These are phyloP conservation scores for Drosophila dunni DNA, from an alignment of 1,140 invertebrate genomes.

Conservation along the genomic window DNA sequence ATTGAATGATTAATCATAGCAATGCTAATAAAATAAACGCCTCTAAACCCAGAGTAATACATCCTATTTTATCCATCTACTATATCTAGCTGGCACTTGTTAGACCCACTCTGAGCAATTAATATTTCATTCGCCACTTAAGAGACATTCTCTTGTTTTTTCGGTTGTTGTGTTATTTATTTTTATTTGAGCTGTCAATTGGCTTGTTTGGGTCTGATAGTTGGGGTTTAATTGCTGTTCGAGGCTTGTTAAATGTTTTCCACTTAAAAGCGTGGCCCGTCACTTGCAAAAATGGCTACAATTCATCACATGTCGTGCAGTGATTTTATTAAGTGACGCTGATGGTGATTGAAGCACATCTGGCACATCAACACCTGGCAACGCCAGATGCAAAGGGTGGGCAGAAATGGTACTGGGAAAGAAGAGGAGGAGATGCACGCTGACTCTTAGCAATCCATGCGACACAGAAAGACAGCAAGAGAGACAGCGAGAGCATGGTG, in stretches of 20 bases:
- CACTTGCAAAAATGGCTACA: slow-evolving; percentile 61
- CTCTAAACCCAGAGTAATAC: too few species aligned
- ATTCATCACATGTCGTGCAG: slow-evolving; percentile 75
- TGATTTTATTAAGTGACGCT: slow-evolving; percentile 81
- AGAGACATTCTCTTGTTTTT: not conserved
- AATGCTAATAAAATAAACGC: too few species aligned
- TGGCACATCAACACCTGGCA: slow-evolving; percentile 75
- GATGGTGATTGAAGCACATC: slow-evolving; percentile 79
- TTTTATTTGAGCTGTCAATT: slow-evolving; percentile 30
- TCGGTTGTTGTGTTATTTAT: not conserved
- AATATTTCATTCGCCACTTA: too few species aligned
- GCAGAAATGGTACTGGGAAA: too few species aligned
- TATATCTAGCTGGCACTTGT: too few species aligned
- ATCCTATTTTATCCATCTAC: too few species aligned
- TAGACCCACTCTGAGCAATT: too few species aligned
- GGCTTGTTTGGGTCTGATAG: slow-evolving; percentile 14
- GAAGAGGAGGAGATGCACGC: too few species aligned
- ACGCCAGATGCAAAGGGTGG: not conserved
- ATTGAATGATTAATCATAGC: too few species aligned
- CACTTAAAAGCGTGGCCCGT: slow-evolving; percentile 55
- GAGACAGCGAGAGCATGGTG: too few species aligned
- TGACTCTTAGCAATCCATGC: not conserved
- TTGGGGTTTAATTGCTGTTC: slow-evolving; percentile 53
- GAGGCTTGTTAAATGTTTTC: slow-evolving; percentile 61
- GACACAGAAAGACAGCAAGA: not conserved